phyloP scores from a whole-genome alignment of 1,140 invertebrate species.

The Drosophila nasuta region DNA sequence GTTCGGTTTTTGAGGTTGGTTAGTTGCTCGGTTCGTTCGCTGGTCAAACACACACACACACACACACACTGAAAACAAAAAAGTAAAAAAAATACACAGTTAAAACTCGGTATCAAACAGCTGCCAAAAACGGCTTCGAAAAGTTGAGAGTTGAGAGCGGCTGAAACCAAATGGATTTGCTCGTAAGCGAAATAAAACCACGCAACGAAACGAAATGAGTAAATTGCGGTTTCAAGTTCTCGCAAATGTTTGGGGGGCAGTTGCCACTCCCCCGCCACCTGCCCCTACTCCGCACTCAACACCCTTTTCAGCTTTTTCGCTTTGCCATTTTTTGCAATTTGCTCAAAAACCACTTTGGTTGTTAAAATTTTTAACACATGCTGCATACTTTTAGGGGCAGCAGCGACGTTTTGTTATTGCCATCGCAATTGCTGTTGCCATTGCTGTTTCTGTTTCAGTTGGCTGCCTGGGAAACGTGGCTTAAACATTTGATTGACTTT shows the following conservation, averaged over 20 bases:
- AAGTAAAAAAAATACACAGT: not conserved
- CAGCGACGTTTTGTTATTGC: slow-evolving; percentile 4
- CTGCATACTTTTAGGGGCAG: slow-evolving; percentile 46
- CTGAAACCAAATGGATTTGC: slow-evolving; percentile 67
- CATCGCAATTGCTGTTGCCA: not conserved
- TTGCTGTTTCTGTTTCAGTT: not conserved
- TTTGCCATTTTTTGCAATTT: slow-evolving; percentile 57
- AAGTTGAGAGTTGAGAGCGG: slow-evolving; percentile 52
- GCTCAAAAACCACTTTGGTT: slow-evolving; percentile 50
- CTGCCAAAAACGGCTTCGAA: slow-evolving; percentile 51
- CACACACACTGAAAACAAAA: not conserved
- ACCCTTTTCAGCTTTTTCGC: slow-evolving; percentile 21
- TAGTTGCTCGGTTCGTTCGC: slow-evolving; percentile 30
- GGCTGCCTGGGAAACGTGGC: slow-evolving; percentile 39
- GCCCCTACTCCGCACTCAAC: not conserved
- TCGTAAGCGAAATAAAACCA: slow-evolving; percentile 78
- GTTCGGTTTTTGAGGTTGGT: slow-evolving; percentile 36
- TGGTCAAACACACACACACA: not conserved
- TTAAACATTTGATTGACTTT: slow-evolving; percentile 56
- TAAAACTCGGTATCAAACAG: slow-evolving; percentile 53
- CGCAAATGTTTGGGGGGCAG: slow-evolving; percentile 42
- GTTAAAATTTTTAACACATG: slow-evolving; percentile 61
- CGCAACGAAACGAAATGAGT: slow-evolving; percentile 81
- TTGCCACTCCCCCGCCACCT: not conserved
- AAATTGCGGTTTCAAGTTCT: slow-evolving; percentile 79